Conservation (phyloP, 2,888 invertebrate species). For the Mesorhabditis sp. region DNA sequence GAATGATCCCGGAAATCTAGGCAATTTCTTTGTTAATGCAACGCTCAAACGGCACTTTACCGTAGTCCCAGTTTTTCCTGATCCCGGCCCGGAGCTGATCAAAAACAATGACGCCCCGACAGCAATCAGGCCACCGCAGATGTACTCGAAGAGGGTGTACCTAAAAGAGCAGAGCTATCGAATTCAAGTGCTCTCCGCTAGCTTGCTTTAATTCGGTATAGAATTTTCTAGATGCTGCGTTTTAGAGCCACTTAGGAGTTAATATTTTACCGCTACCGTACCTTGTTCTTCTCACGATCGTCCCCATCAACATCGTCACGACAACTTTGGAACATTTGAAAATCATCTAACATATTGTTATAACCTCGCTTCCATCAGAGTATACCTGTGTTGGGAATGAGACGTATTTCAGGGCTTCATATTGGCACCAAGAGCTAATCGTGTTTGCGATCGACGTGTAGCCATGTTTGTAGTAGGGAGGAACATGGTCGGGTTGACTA, state of each 20-base stretch:
- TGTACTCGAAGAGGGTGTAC: conserved; percentile 75
- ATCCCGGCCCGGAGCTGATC: conserved; percentile 59
- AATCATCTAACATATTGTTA: conserved; percentile 60
- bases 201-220: not conserved
- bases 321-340: conserved; percentile 97
- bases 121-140: conserved; percentile 82
- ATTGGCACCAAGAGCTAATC: conserved; percentile 98
- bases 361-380: conserved; percentile 60
- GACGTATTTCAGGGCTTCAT: conserved; percentile 95
- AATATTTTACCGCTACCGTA: not conserved
- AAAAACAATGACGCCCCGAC: conserved; percentile 89
- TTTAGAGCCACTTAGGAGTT: not conserved
- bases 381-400: conserved; percentile 85
- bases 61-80: not conserved
- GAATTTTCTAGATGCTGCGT: not conserved
- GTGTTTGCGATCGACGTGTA: conserved; percentile 95
- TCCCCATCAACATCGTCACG: conserved; percentile 97
- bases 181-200: not conserved
- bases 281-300: conserved; percentile 72
- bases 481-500: conserved; percentile 70
- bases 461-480: conserved; percentile 88
- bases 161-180: conserved; percentile 6
- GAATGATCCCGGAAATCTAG: conserved; percentile 70
- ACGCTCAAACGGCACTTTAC: conserved; percentile 2
- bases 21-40: not conserved